Percentiles rank a stretch among this genome's conserved stretches.
Evolutionary conservation across 2,888 invertebrate genomes (phyloP).

Genomic region (Acleris laterana): DNA sequence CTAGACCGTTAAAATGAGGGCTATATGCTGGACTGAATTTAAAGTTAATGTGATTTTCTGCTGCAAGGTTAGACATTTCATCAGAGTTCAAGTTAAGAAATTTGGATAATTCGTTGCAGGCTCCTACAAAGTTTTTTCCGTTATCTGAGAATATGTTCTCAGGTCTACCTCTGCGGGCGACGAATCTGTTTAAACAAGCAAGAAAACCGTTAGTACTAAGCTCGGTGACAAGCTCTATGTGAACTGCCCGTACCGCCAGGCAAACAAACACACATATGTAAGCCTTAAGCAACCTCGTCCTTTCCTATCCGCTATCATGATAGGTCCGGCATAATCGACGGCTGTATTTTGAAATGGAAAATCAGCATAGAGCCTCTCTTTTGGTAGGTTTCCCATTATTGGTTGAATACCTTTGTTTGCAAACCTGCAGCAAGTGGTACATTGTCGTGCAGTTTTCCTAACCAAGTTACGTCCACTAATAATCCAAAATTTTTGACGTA

Average conservation of each 20-base stretch:
- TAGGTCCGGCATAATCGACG: background rate
- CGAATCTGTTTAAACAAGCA: background rate
- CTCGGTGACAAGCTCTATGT: background rate
- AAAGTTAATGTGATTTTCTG: too few species aligned
- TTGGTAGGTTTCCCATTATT: background rate
- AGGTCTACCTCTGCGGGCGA: background rate
- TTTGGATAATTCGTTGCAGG: background rate
- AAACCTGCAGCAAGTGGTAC: background rate
- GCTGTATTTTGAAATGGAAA: background rate
- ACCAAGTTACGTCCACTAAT: too few species aligned
- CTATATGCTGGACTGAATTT: background rate
- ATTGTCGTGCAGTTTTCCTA: too few species aligned
- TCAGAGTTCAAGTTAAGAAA: background rate
- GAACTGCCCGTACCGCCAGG: background rate
- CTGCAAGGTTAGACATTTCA: background rate
- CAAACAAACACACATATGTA: background rate
- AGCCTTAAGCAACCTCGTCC: background rate
- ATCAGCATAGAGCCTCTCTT: background rate
- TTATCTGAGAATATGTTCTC: background rate
- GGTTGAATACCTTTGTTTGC: background rate
- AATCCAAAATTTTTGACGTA: background rate
- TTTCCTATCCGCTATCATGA: background rate
- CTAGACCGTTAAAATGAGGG: background rate
- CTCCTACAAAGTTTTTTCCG: slow-evolving; percentile 1
- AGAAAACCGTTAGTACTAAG: background rate